Evolutionary conservation across 2,113 vertebrate genomes (phyloP).

Genomic region (Phrynocephalus versicolor): DNA sequence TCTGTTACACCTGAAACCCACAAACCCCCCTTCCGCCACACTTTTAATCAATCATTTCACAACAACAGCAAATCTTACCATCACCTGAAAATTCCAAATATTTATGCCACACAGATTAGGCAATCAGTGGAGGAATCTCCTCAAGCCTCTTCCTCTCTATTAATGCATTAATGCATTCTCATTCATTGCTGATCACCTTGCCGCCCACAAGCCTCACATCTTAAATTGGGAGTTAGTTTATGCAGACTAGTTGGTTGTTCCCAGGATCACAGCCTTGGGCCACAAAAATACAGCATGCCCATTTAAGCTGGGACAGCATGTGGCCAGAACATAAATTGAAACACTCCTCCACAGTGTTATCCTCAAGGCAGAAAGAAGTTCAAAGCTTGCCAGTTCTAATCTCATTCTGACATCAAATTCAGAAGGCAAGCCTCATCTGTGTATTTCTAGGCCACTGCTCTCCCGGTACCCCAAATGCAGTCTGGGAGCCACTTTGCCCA

Average conservation of each 20-base stretch:
- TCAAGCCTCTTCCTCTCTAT: slow-evolving; percentile 40
- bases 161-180: slow-evolving; percentile 24
- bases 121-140: slow-evolving; percentile 47
- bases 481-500: no score
- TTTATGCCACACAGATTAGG: slow-evolving; percentile 53
- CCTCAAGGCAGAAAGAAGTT: background rate
- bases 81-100: slow-evolving; percentile 63
- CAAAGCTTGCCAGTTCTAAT: background rate
- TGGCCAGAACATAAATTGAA: background rate
- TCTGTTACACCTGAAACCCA: slow-evolving; percentile 77
- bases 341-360: background rate
- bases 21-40: slow-evolving; percentile 58
- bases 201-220: slow-evolving; percentile 25
- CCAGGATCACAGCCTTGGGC: no score
- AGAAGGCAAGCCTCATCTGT: no score
- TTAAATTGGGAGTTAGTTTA: background rate
- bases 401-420: background rate
- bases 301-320: background rate
- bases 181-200: background rate
- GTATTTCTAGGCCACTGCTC: no score
- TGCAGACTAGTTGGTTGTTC: background rate
- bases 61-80: slow-evolving; percentile 61
- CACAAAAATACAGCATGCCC: background rate
- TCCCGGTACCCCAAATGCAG: no score
- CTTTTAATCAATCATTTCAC: slow-evolving; percentile 69